phyloP scores from a whole-genome alignment of 2,113 vertebrate genomes.

The Chamaea fasciata region DNA sequence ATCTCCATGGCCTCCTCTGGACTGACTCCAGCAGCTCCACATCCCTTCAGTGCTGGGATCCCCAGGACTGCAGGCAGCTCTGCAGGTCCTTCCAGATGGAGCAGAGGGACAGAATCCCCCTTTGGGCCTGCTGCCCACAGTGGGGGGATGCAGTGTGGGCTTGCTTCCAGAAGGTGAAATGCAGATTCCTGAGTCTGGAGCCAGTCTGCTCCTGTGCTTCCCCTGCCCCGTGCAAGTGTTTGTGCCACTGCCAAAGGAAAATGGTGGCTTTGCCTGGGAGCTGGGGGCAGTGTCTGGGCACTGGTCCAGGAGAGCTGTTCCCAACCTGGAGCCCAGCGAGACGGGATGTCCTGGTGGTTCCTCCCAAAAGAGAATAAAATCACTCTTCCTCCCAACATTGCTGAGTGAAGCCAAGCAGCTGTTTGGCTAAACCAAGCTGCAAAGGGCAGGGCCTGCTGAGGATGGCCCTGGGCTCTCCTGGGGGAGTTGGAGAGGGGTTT shows the following conservation, averaged over 20 bases:
- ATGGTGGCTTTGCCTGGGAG: not conserved
- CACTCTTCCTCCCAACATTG: not conserved
- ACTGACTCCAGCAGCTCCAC: rapidly evolving
- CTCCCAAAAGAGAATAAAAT: not conserved
- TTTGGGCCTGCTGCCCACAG: not conserved
- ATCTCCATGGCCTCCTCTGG: not conserved
- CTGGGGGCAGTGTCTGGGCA: not conserved
- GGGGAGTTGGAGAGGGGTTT: not conserved
- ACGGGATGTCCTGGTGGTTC: not conserved
- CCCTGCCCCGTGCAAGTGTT: not conserved
- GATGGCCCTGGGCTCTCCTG: not conserved
- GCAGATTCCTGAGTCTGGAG: not conserved
- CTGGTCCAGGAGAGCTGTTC: not conserved
- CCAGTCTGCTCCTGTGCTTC: not conserved
- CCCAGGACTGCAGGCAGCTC: not conserved
- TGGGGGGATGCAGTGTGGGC: not conserved
- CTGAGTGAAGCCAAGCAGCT: not conserved
- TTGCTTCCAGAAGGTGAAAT: not conserved
- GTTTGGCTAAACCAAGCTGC: not conserved
- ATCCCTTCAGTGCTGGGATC: not conserved
- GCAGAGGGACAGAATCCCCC: not conserved
- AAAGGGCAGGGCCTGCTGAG: not conserved
- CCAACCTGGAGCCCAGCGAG: not conserved
- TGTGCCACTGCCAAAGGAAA: not conserved
- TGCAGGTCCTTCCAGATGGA: not conserved